phyloP scores from a whole-genome alignment of 2,888 invertebrate species.

The Acleris emargana region DNA sequence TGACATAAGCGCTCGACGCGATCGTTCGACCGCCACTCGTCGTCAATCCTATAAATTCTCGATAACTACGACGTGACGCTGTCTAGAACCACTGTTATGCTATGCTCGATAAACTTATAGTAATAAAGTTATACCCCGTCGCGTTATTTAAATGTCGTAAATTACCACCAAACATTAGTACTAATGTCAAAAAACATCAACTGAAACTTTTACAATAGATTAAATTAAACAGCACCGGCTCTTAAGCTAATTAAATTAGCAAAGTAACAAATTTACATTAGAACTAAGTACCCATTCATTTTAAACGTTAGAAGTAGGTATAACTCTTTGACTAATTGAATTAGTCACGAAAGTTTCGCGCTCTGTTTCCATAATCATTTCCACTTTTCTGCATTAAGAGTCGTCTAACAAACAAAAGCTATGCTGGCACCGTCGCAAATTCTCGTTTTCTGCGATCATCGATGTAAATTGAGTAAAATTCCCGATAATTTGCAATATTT shows the following conservation, averaged over 20 bases:
- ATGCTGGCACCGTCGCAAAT: no score
- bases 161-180: neutral
- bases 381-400: neutral
- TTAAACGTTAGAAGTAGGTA: neutral
- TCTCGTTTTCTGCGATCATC: no score
- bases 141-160: neutral
- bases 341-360: slow-evolving; percentile 1
- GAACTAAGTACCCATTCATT: slow-evolving; percentile 20
- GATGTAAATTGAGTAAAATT: no score
- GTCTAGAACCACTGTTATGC: no score
- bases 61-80: no score
- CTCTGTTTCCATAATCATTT: neutral
- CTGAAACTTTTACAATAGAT: neutral
- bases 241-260: neutral
- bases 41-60: no score
- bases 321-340: slow-evolving; percentile 2
- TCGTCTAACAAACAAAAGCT: no score
- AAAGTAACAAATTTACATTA: slow-evolving; percentile 17
- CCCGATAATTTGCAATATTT: no score
- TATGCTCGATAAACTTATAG: no score
- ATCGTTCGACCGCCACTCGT: no score
- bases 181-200: neutral
- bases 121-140: no score
- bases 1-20: no score
- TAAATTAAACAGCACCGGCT: neutral